Base-by-base conservation (phyloP, 2,113 vertebrate genomes). In the Galbula dea region DNA sequence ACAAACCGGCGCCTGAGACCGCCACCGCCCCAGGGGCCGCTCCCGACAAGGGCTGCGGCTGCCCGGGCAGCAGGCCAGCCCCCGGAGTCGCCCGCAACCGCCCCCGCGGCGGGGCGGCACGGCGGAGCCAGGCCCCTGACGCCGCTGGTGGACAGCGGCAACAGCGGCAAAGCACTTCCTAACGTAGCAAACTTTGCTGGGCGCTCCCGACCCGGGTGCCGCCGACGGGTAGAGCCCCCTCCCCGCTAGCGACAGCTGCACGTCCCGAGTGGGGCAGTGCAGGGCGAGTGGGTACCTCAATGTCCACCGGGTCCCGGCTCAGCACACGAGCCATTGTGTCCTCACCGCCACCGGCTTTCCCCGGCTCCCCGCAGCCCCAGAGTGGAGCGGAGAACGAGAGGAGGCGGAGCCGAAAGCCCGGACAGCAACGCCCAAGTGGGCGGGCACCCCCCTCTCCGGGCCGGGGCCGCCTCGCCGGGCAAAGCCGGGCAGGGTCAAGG, bases 271-370 rank as follows among this genome's bases (percentile, higher is more conserved):
- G 62, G 62, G n/a, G 41, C 45, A 45, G 62, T 30, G 81, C 85
- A 59, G 81, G 63, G 37, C 82, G 86, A 36, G 71, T 41, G 83
- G 74, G 94, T 98, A 98, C 98, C 98, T 98, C 98, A 92, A 98
- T 98, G 94, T 98, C 98, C 96, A 97, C 97, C 29, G 98, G 86
- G 94, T 98, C 98, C 96, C 95, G 98, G 97, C 98, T 98, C 62
- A 98, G 97, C 97, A 97, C 93, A 34, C 97, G 86, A 82, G 98
- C 96, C 98, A 98, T 98, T 71, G 69, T 88, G 65, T 45, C 72
- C 75, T 63, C 90, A 54, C 61, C 59, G 57, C 74, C 79, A 45
- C 48, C 63, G 63, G 80, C 85, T 91, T 89, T 19, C 45, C 63
- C 10, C 55, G 45, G 58, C 74, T 46, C 36, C 79, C 61, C 73